Conservation (phyloP, 1,140 invertebrate genomes). For the Eueides isabella region DNA sequence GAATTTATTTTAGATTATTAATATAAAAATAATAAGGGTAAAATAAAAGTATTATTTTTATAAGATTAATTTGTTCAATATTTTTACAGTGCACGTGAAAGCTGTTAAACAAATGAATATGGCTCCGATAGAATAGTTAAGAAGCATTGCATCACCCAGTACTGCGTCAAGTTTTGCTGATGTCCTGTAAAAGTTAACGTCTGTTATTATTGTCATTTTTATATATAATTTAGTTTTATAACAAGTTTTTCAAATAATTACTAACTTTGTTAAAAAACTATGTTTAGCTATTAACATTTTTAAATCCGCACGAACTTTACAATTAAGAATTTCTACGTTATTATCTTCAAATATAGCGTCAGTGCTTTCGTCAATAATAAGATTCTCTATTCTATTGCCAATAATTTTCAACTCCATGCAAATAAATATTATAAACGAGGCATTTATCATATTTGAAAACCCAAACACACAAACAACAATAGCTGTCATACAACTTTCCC, state of each 20-base stretch:
- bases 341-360: constrained; percentile 40
- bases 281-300: constrained; percentile 60
- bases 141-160: constrained; percentile 62
- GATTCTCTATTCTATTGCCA: constrained; percentile 52
- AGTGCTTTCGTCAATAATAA: constrained; percentile 52
- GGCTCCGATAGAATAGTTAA: constrained; percentile 64
- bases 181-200: constrained; percentile 57
- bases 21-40: not conserved
- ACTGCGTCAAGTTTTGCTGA: constrained; percentile 53
- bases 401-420: constrained; percentile 69
- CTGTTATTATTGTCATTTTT: constrained; percentile 38
- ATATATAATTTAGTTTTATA: constrained; percentile 14
- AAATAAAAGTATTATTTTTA: not conserved
- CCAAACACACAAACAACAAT: constrained; percentile 56
- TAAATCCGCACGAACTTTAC: constrained; percentile 47
- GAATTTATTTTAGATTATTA: not conserved
- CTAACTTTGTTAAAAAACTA: constrained; percentile 57
- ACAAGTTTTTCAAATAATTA: not conserved
- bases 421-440: constrained; percentile 55
- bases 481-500: constrained; percentile 68
- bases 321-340: constrained; percentile 47
- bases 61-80: constrained; percentile 8
- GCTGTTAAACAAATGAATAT: constrained; percentile 69
- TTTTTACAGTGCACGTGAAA: constrained; percentile 60
- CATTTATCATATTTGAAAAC: constrained; percentile 57